Base-by-base conservation (phyloP, 2,888 invertebrate species). In the Conus canariensis region DNA sequence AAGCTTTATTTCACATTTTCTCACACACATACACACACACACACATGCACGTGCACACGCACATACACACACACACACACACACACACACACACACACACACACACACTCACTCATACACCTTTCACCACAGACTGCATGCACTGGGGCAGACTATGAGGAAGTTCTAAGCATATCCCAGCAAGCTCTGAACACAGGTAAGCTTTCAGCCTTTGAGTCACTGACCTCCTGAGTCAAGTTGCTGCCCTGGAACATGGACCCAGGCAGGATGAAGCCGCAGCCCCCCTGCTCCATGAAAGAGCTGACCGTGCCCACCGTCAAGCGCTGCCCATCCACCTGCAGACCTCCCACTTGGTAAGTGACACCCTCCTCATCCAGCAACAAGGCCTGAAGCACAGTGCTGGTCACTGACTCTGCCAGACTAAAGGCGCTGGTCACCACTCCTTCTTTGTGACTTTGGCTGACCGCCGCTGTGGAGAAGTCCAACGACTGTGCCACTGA, bases 291-390 rank as follows among this genome's bases (percentile, higher is more conserved):
- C 59, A 70, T 25, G 80, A 86, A 91, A 80, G 30, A 82, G 85
- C 90, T 90, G 14, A 92, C 87, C 12, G 74, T 83, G 30, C 87
- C 89, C 8, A 90, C 90, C 19, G 67, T 88, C 45, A 88, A 88
- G 56, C 92, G 87, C 30, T 85, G 85, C 3, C 93, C 93, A 56
- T 90, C 64, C 10, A 92, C 89, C 67, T 90, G 56, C 60, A 93
- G 91, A 16, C 90, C 91, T 25, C 91, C 92, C n/a, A 93, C 85
- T 5, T 87, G 85, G 77, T 91, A 87, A 19, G 70, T 60, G 19
- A 93, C 56, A 5, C 89, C 87, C 2, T 93, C 87, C 87, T 94
- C 94, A 19, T 91, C 91, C n/a, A 93, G 77, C 22, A 94, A 80
- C 83, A 91, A 90, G 0, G 94, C 93, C 90, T 90, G 90, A 59